A percentile compares a stretch with the other conserved stretches of the same genome.
Conservation (phyloP, 2,888 invertebrate genomes). For the Parnassius apollo region DNA sequence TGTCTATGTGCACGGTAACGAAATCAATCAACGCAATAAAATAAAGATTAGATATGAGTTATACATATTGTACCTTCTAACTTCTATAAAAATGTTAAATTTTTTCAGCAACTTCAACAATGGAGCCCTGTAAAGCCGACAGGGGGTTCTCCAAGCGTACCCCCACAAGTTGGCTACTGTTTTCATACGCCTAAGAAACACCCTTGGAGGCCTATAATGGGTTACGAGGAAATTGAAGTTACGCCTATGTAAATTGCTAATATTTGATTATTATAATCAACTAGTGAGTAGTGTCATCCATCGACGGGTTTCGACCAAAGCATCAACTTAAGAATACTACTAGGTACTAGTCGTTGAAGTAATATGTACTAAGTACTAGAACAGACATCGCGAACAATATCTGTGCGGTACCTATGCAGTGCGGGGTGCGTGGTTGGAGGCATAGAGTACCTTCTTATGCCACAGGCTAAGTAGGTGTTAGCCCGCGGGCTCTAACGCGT, state of each 20-base stretch:
- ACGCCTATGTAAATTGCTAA: slow-evolving; percentile 82
- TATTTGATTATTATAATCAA: too few relatives aligned
- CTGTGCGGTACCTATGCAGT: too few relatives aligned
- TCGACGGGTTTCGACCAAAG: too few relatives aligned
- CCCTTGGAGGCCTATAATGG: slow-evolving; percentile 90
- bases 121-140: slow-evolving; percentile 87
- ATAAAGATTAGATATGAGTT: neutral
- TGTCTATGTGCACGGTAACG: slow-evolving; percentile 72
- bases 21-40: neutral
- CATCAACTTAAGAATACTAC: too few relatives aligned
- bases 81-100: neutral
- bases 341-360: too few relatives aligned
- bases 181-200: slow-evolving; percentile 88
- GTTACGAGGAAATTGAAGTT: slow-evolving; percentile 88
- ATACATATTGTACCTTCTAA: slow-evolving; percentile 16
- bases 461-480: too few relatives aligned
- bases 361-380: too few relatives aligned
- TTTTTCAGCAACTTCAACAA: slow-evolving; percentile 87
- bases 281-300: too few relatives aligned
- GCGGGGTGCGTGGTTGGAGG: too few relatives aligned
- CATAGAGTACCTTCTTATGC: too few relatives aligned
- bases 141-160: slow-evolving; percentile 81
- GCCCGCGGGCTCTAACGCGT: too few relatives aligned
- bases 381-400: too few relatives aligned
- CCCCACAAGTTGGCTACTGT: slow-evolving; percentile 84